A percentile compares a stretch with the other conserved stretches of the same genome.
phyloP scores from a whole-genome alignment of 2,797 vertebrate species.

The Paratrypauchen microcephalus region DNA sequence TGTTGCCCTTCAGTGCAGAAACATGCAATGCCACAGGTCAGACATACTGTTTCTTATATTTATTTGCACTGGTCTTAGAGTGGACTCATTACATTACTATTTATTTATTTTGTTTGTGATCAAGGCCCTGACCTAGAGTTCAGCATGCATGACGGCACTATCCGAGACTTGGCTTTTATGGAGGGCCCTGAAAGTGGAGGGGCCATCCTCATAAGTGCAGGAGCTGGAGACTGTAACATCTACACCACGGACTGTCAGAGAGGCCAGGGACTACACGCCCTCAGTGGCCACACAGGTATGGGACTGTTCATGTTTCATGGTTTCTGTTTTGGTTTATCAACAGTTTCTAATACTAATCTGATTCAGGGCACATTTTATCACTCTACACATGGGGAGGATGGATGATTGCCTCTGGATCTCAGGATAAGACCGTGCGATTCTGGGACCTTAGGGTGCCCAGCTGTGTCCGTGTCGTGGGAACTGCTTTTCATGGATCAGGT shows the following conservation, averaged over 20 bases:
- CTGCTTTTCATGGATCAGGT: slow-evolving; percentile 95
- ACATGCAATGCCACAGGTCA: slow-evolving; percentile 96
- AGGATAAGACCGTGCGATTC: slow-evolving; percentile 97
- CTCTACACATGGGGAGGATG: slow-evolving; percentile 97
- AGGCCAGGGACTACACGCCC: slow-evolving; percentile 94
- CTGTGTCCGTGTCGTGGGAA: slow-evolving; percentile 95
- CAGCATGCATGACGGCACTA: slow-evolving; percentile 98
- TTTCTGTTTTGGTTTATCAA: not conserved
- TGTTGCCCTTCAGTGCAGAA: slow-evolving; percentile 94
- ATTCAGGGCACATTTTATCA: slow-evolving; percentile 93
- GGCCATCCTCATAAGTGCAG: slow-evolving; percentile 95
- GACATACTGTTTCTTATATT: not conserved
- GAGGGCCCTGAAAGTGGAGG: slow-evolving; percentile 97
- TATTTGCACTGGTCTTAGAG: not conserved
- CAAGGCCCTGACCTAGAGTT: slow-evolving; percentile 97
- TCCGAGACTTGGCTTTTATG: slow-evolving; percentile 98
- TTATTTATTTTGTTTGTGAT: not conserved
- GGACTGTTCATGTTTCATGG: not conserved
- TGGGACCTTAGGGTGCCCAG: slow-evolving; percentile 97
- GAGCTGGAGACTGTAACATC: slow-evolving; percentile 97
- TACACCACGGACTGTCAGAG: slow-evolving; percentile 98
- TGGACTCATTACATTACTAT: not conserved
- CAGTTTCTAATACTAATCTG: slow-evolving; percentile 1
- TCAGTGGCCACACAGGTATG: slow-evolving; percentile 94
- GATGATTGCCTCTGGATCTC: slow-evolving; percentile 98